A percentile compares a stretch with the other conserved stretches of the same genome.
Conservation (phyloP, 2,797 vertebrate genomes). For the Cyprinella venusta region DNA sequence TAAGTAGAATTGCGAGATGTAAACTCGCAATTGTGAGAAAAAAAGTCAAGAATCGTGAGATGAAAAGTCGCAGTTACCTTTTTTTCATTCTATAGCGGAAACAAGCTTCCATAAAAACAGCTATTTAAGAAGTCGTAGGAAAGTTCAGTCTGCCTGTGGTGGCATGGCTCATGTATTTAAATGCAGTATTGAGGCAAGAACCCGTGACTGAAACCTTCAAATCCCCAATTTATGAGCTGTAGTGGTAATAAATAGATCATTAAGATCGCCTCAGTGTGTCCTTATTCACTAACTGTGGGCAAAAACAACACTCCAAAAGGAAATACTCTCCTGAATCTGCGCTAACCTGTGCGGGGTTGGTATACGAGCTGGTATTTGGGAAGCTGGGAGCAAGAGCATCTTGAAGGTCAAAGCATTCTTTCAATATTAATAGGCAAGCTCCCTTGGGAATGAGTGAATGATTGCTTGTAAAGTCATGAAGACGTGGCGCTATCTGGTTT, state of each 20-base stretch:
- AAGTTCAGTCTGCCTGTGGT: not conserved
- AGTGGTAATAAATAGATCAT: constrained; percentile 49
- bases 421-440: constrained; percentile 27
- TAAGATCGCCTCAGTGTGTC: constrained; percentile 63
- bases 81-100: too few relatives aligned
- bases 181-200: not conserved
- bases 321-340: constrained; percentile 51
- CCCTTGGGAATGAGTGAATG: constrained; percentile 6
- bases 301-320: constrained; percentile 45
- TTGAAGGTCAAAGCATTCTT: constrained; percentile 26
- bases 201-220: not conserved
- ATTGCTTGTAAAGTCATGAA: constrained; percentile 5
- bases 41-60: too few relatives aligned
- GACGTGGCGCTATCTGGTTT: constrained; percentile 39
- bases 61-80: too few relatives aligned
- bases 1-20: too few relatives aligned
- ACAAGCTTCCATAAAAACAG: too few relatives aligned
- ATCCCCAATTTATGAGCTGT: constrained; percentile 6
- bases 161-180: not conserved
- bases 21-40: too few relatives aligned
- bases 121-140: not conserved
- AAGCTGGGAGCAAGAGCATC: not conserved
- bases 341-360: not conserved
- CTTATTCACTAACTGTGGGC: constrained; percentile 66
- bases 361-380: not conserved